Evolutionary conservation across 2,888 invertebrate species (phyloP), one percentile per base, ranked within the genome.

Genomic region (Latheticus oryzae): DNA sequence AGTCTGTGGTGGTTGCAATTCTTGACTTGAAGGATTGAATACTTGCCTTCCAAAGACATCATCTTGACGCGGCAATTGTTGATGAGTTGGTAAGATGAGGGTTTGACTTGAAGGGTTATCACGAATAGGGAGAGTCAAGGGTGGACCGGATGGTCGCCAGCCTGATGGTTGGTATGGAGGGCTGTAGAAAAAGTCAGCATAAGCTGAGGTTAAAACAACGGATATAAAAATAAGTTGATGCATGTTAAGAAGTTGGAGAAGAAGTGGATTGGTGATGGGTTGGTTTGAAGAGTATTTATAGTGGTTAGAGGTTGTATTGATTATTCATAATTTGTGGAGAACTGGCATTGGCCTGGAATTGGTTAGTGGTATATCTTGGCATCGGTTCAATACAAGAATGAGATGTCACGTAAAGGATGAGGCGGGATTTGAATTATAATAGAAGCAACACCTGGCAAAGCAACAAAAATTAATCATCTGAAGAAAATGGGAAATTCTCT

Each of bases 71-170:
- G 52, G 52, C 30, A 52, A 13, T 32, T 52, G 52, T 24, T 52
- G 52, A 3, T 42, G 19, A 19, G 24, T 12, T 3, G 52, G 52
- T 2, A 52, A 21, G 30, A 72, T 63, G 40, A 79, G 78, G 2
- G 74, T 65, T 13, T 75, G 73, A 5, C 59, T 55, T 3, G 55
- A 42, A 17, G 59, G 59, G n/a, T n/a, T n/a, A n/a, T n/a, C n/a
- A 3, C 52, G 19, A 19, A 28, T 12, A 2, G 52, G 52, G 2
- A 52, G 30, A 32, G 72, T 63, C 38, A 79, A 78, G 2, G 74
- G 65, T 13, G 75, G 73, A 5, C 59, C 59, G 2, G 55, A 42
- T 13, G 59, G 59, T 7, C 54, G 26, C 59, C 59, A 59, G 3
- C 59, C 59, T 3, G 40, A 13, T 1, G 54, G 24, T 23, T 24